Evolutionary conservation across 2,113 vertebrate genomes (phyloP).

Genomic region (Serinus canaria): DNA sequence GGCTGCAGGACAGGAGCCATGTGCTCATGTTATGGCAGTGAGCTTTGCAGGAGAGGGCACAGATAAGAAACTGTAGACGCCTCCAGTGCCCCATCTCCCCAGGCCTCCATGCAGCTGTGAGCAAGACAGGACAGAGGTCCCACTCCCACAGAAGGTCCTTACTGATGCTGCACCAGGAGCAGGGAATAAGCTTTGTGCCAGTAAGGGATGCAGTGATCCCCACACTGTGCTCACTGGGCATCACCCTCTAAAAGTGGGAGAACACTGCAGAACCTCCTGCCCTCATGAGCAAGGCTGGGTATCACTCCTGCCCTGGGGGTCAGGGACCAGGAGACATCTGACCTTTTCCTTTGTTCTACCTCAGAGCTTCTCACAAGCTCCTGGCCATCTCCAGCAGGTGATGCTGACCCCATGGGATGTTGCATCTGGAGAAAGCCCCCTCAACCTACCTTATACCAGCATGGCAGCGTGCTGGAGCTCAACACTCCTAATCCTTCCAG

Average conservation of each 20-base stretch:
- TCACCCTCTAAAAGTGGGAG: neutral
- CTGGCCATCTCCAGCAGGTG: neutral
- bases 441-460: neutral
- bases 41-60: neutral
- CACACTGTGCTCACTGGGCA: neutral
- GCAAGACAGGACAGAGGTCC: neutral
- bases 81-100: neutral
- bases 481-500: neutral
- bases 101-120: neutral
- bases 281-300: neutral
- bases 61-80: neutral
- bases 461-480: neutral
- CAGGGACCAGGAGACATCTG: neutral
- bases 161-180: neutral
- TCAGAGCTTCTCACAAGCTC: neutral
- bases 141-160: neutral
- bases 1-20: neutral
- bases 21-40: neutral
- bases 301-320: neutral
- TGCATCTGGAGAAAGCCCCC: neutral
- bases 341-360: neutral
- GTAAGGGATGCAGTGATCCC: fast-evolving
- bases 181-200: neutral
- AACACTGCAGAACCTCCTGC: neutral
- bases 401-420: neutral